Base-by-base conservation (phyloP, 2,113 vertebrate genomes). In the Pithys albifrons region DNA sequence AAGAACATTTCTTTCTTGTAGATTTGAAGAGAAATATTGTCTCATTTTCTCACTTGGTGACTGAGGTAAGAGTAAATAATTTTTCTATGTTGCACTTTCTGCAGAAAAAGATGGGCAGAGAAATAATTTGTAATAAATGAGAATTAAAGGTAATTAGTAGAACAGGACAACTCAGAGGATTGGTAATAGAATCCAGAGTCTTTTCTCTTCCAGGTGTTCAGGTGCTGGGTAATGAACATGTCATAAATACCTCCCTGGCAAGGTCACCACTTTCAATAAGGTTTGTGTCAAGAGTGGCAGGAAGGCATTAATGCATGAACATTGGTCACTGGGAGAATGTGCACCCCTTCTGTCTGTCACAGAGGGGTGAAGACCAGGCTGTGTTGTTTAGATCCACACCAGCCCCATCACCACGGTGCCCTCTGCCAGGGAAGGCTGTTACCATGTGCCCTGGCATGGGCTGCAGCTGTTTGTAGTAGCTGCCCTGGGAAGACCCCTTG, bases 141-240 rank as follows among this genome's bases (percentile, higher is more conserved):
- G 62, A 94, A 91, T 89, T 58, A 69, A 73, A 95, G 81, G 41
- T 88, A 94, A 94, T 96, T 93, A 93, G 81, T 37, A n/a, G 69
- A 86, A 81, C 76, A 55, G 41, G 45, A 75, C 58, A 71, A 28
- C 70, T 94, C 52, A 61, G 79, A 75, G 76, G 80, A 77, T 57
- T 89, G 66, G 76, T 92, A 93, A 93, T 64, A 91, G 80, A 96
- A 93, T 94, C 89, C 88, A 84, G 61, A 92, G 83, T 48, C 85
- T 91, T 94, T 95, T 91, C 76, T 87, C 46, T 75, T 80, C 92
- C 96, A 94, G 95, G 92, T 96, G 93, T 93, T 92, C 86, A 85
- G 80, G 27, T 65, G 35, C 37, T 66, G 89, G 66, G 37, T 91
- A 92, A 96, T 91, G 86, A 85, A 87, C n/a, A 25, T 88, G 86